Evolutionary conservation across 2,797 vertebrate genomes (phyloP).

Genomic region (Sebastes diaconus): DNA sequence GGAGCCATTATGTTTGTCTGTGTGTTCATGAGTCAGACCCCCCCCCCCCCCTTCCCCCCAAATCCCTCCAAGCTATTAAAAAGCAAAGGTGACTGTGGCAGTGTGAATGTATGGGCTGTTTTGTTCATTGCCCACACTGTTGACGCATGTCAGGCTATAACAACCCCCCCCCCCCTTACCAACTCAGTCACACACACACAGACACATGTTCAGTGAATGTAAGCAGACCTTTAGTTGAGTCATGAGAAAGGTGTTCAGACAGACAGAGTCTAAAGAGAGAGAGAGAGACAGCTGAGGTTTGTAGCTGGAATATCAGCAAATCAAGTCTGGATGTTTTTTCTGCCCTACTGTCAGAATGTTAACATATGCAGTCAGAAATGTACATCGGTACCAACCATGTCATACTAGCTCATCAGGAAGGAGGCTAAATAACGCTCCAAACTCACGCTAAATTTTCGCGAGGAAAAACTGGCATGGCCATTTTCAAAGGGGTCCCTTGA

Average conservation of each 20-base stretch:
- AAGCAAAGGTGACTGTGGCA: background rate
- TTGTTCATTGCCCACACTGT: background rate
- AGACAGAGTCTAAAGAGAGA: background rate
- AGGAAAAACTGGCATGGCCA: no score
- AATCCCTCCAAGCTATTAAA: background rate
- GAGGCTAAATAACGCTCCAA: no score
- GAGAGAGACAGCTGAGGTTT: no score
- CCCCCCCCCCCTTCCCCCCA: fast-evolving
- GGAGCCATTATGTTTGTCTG: background rate
- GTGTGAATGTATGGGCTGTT: conserved; percentile 12
- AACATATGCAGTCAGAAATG: no score
- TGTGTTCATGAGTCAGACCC: background rate
- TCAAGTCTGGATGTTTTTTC: no score
- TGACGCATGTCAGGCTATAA: background rate
- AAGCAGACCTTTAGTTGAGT: background rate
- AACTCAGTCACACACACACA: background rate
- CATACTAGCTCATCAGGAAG: no score
- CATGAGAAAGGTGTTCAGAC: background rate
- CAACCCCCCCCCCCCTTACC: background rate
- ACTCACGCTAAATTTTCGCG: no score
- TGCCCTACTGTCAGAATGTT: no score
- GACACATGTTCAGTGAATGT: background rate
- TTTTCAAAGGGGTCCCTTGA: no score
- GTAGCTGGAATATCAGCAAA: no score
- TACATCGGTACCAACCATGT: no score